Evolutionary conservation across 1,140 invertebrate species (phyloP).

Genomic region (Drosophila tani): DNA sequence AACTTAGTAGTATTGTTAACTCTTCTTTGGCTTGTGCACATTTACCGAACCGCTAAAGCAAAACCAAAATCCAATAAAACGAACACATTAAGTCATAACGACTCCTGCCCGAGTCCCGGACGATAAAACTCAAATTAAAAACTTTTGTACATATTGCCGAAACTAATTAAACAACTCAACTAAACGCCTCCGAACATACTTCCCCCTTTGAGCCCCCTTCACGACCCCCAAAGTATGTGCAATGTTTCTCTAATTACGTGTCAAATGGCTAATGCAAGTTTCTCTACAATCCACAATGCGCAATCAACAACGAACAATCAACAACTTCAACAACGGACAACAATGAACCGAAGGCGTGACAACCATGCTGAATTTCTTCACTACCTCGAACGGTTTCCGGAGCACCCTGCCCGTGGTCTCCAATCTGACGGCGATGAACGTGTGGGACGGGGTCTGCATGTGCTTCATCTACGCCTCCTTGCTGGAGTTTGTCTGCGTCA

Average conservation of each 20-base stretch:
- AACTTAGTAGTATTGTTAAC: constrained; percentile 37
- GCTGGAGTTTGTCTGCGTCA: constrained; percentile 97
- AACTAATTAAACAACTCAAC: constrained; percentile 50
- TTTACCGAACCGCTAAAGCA: constrained; percentile 9
- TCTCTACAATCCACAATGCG: constrained; percentile 39
- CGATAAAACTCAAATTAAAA: constrained; percentile 45
- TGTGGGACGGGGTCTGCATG: constrained; percentile 98
- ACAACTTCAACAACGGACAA: constrained; percentile 18
- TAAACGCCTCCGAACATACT: constrained; percentile 25
- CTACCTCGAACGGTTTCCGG: constrained; percentile 95
- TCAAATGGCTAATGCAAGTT: constrained; percentile 59
- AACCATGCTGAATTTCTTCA: constrained; percentile 99
- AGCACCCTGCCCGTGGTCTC: constrained; percentile 96
- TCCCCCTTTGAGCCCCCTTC: not conserved
- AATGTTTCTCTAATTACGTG: constrained; percentile 42
- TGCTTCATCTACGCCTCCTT: constrained; percentile 97
- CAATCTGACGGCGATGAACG: constrained; percentile 97
- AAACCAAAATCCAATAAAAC: constrained; percentile 5
- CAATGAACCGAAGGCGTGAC: constrained; percentile 90
- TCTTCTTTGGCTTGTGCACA: constrained; percentile 55
- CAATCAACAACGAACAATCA: constrained; percentile 18
- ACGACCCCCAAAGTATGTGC: constrained; percentile 28
- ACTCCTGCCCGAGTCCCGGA: constrained; percentile 17
- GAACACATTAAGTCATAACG: constrained; percentile 17
- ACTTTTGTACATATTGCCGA: constrained; percentile 50